Base-by-base conservation (phyloP, 2,888 invertebrate species). In the Cenopis cana region DNA sequence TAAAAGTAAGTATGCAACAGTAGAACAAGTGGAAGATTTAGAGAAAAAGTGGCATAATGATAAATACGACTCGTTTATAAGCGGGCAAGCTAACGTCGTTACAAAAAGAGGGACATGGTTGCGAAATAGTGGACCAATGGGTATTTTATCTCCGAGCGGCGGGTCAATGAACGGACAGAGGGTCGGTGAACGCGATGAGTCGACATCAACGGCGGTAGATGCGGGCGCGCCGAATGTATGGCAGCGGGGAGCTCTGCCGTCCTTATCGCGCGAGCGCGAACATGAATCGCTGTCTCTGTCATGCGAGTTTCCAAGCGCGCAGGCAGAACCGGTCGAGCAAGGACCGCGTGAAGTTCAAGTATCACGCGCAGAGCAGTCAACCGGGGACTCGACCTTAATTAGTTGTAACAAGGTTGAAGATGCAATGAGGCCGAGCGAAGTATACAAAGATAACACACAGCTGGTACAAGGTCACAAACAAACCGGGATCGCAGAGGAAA, bases 291-390 rank as follows among this genome's bases (percentile, higher is more conserved):
- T 33, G 33, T 33, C 1, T 33, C 33, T 9, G 0, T 33, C 33
- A 0, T 0, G 3, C 3, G 33, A 33, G 33, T 33, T 9, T 1
- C 33, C 33, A 0, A 0, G 33, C 33, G 8, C 8, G 33, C 0
- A 1, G 2, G 8, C 0, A 6, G 0, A 2, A 4, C 0, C 33
- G 0, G 33, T 33, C n/a, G n/a, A n/a, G n/a, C n/a, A n/a, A n/a
- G n/a, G n/a, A 33, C 33, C 33, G 33, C 9, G 6, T 9, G 2
- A 33, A 33, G 33, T 33, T 6, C 33, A 33, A 33, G 3, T 2
- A 33, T 2, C 9, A 33, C 3, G 33, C 4, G 3, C 33, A 2
- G 33, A 33, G 33, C 33, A 33, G 3, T 33, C 33, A 33, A 33
- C 33, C 8, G 33, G 33, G 0, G 33, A 33, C 4, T 33, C 33